Percentiles rank a stretch among this genome's conserved stretches.
Evolutionary conservation across 1,140 invertebrate genomes (phyloP).

Genomic region (Reticulitermes speratus): DNA sequence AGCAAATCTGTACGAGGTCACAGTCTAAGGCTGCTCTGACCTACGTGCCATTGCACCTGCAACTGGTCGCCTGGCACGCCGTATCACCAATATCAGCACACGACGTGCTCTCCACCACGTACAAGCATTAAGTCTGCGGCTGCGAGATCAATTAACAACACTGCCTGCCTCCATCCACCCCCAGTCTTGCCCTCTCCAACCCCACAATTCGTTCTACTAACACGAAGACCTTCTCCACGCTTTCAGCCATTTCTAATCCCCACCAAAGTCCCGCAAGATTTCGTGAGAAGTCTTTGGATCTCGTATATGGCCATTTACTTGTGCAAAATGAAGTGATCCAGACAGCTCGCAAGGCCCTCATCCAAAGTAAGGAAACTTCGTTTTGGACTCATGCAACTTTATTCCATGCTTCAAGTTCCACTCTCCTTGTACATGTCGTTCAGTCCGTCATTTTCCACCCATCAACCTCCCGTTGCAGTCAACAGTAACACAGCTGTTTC

Average conservation of each 20-base stretch:
- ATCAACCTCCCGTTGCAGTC: too few relatives aligned
- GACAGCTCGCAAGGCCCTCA: not conserved
- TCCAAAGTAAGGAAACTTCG: not conserved
- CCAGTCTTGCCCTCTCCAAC: not conserved
- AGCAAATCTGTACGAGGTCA: not conserved
- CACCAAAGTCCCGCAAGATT: not conserved
- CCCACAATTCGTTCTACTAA: not conserved
- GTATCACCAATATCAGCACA: conserved; percentile 28
- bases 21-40: not conserved
- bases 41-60: not conserved
- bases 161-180: conserved; percentile 2
- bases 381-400: not conserved
- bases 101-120: not conserved
- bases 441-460: too few relatives aligned
- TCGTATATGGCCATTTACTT: not conserved
- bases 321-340: not conserved
- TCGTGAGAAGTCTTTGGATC: not conserved
- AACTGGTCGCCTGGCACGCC: conserved; percentile 21
- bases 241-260: conserved; percentile 16
- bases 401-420: not conserved
- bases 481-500: too few relatives aligned
- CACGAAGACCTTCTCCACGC: conserved; percentile 9
- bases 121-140: conserved; percentile 32
- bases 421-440: too few relatives aligned
- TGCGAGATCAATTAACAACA: conserved; percentile 32